Conservation (phyloP, 2,888 invertebrate genomes). For the Cheilosia variabilis region DNA sequence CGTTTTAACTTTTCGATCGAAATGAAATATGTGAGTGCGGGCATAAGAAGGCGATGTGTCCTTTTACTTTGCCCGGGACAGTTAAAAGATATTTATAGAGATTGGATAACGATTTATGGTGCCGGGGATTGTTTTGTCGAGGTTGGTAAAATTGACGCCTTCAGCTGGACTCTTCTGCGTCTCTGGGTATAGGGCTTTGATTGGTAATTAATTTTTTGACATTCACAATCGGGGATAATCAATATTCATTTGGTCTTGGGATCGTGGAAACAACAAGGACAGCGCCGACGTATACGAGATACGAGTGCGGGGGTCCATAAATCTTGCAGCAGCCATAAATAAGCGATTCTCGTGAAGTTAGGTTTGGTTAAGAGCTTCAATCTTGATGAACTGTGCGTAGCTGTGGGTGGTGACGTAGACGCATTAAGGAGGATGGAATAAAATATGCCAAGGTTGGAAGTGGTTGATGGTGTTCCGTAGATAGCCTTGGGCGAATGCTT, state of each 20-base stretch:
- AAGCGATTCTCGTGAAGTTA: background rate
- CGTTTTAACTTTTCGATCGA: constrained; percentile 38
- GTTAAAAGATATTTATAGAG: constrained; percentile 71
- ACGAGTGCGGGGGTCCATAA: background rate
- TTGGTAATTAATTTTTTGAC: constrained; percentile 75
- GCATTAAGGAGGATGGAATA: no score
- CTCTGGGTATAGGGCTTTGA: constrained; percentile 34
- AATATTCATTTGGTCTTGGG: constrained; percentile 56
- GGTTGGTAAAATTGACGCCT: constrained; percentile 50
- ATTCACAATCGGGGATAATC: constrained; percentile 60
- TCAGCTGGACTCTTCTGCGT: constrained; percentile 25
- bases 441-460: no score
- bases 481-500: no score
- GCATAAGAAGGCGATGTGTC: background rate
- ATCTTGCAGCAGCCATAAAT: background rate
- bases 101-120: constrained; percentile 70
- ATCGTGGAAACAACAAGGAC: background rate
- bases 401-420: no score
- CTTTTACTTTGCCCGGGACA: constrained; percentile 17
- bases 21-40: constrained; percentile 5
- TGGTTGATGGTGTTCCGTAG: no score
- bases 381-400: background rate
- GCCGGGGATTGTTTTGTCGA: constrained; percentile 25
- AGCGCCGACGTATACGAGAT: background rate
- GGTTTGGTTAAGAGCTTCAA: background rate